Percentiles rank a stretch among this genome's conserved stretches.
phyloP scores from a whole-genome alignment of 2,888 invertebrate genomes.

The Hirudinaria manillensis region DNA sequence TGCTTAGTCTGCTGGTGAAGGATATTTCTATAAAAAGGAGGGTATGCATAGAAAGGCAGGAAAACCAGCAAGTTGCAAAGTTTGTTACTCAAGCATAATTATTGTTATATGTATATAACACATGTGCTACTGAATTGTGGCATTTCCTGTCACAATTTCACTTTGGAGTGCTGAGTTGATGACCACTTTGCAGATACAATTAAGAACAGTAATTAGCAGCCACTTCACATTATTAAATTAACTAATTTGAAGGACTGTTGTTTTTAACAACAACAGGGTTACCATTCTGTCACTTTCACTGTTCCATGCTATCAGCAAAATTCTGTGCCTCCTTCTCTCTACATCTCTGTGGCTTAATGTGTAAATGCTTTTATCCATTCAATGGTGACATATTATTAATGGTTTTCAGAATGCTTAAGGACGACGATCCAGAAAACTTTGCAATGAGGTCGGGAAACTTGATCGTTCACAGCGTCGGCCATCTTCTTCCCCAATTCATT shows the following conservation, averaged over 20 bases:
- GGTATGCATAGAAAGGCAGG: slow-evolving; percentile 91
- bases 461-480: slow-evolving; percentile 88
- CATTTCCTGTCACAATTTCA: background rate
- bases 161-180: background rate
- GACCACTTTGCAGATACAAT: too few species aligned
- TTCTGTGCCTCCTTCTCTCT: too few species aligned
- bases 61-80: slow-evolving; percentile 84
- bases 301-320: too few species aligned
- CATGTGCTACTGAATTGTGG: too few species aligned
- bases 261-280: too few species aligned
- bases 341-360: background rate
- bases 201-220: too few species aligned
- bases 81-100: slow-evolving; percentile 37
- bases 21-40: slow-evolving; percentile 83
- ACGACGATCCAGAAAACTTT: slow-evolving; percentile 82
- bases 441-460: slow-evolving; percentile 87
- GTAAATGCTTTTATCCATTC: background rate
- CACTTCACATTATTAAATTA: too few species aligned
- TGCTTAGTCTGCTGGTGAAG: slow-evolving; percentile 74
- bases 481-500: slow-evolving; percentile 89
- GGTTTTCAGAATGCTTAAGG: slow-evolving; percentile 60
- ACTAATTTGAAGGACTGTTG: too few species aligned
- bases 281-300: too few species aligned
- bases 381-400: background rate
- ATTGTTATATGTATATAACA: slow-evolving; percentile 1